Percentiles rank a stretch among this genome's conserved stretches.
These are phyloP conservation scores for human DNA, from an alignment of 2,113 vertebrate species.

Conservation along the genomic window DNA sequence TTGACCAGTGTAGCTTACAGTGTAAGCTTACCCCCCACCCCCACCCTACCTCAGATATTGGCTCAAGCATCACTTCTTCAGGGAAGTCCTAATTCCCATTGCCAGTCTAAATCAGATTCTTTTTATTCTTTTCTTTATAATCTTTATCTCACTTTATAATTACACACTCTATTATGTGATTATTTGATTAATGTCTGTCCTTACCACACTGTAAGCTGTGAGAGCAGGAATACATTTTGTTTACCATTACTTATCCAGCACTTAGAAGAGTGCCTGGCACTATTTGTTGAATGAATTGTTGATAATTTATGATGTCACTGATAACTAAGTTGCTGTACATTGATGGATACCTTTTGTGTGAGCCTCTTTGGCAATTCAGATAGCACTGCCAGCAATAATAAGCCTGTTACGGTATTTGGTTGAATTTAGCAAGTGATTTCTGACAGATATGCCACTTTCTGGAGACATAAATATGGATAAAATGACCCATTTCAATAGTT, in stretches of 20 bases:
- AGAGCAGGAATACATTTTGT: background rate
- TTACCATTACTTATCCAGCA: background rate
- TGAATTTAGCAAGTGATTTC: constrained; percentile 15
- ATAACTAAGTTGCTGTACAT: background rate
- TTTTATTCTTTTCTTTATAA: background rate
- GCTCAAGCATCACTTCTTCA: background rate
- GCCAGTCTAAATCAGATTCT: background rate
- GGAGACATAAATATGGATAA: background rate
- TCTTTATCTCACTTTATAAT: constrained; percentile 13
- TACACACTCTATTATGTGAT: background rate
- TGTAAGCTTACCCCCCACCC: no score
- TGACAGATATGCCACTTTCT: background rate
- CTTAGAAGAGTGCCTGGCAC: background rate
- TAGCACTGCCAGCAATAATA: background rate
- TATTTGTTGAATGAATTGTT: background rate
- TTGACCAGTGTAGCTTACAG: background rate
- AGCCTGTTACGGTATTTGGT: background rate
- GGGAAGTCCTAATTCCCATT: background rate
- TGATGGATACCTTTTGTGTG: background rate
- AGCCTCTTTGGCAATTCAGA: background rate
- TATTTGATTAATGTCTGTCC: background rate
- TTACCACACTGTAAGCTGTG: background rate
- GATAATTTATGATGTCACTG: background rate
- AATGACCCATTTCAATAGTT: background rate
- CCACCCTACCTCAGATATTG: background rate